These are phyloP conservation scores for Pagrus major DNA, from an alignment of 2,113 vertebrate genomes.

Conservation along the genomic window DNA sequence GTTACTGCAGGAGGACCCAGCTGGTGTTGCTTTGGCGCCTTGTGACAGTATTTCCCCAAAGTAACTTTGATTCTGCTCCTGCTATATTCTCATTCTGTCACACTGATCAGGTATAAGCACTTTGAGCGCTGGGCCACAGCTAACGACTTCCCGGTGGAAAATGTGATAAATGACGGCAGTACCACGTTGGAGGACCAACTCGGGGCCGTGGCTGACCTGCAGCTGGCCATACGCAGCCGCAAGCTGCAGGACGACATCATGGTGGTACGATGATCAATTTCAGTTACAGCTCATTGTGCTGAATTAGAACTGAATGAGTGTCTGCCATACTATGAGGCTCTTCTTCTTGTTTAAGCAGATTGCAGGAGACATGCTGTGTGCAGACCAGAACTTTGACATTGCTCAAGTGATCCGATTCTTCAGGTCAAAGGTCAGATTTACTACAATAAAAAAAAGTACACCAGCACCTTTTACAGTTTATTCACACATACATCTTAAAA, in stretches of 20 bases:
- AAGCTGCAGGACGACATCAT: constrained; percentile 85
- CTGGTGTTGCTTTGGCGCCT: neutral
- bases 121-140: constrained; percentile 90
- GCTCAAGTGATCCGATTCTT: constrained; percentile 88
- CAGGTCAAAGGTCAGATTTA: constrained; percentile 82
- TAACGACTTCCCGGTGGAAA: constrained; percentile 86
- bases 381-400: constrained; percentile 88
- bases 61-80: neutral
- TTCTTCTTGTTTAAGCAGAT: constrained; percentile 72
- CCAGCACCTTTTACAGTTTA: neutral
- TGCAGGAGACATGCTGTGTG: constrained; percentile 89
- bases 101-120: constrained; percentile 83
- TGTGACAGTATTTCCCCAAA: neutral
- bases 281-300: neutral
- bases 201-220: constrained; percentile 86
- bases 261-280: constrained; percentile 79
- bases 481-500: neutral
- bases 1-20: neutral
- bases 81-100: neutral
- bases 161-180: constrained; percentile 87
- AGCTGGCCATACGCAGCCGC: constrained; percentile 84
- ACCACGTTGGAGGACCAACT: constrained; percentile 83
- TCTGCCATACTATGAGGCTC: neutral
- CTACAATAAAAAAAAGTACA: neutral
- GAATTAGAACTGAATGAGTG: neutral